Base-by-base conservation (phyloP, 2,888 invertebrate species). In the Drosophila lacicola region DNA sequence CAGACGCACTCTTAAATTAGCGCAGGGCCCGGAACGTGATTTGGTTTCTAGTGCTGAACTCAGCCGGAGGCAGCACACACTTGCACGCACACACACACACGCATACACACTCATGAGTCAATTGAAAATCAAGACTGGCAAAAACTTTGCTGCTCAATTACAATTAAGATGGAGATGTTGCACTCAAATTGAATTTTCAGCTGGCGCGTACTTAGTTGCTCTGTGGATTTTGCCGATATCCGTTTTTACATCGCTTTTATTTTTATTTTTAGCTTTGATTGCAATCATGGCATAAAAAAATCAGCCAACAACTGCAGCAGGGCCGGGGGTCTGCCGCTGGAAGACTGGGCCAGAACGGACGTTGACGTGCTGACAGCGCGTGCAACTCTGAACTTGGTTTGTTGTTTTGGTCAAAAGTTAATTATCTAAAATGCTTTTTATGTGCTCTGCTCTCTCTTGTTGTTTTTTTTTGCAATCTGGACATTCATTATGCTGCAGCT, bases 261-360 rank as follows among this genome's bases (percentile, higher is more conserved):
- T 76, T 78, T 80, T 80, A 74, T 77, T 76, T 71, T 70, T 45
- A 70, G 86, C 84, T 84, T 88, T 84, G 84, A 84, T 84, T 84
- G 88, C 87, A 88, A 89, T 89, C 90, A 78, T 86, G 81, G 81
- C 84, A 84, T 84, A 73, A 81, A 89, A 89, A 82, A 89, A 89
- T 89, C 84, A 82, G 73, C 68, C 72, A 84, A 78, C 85, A 73
- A 78, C 71, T 71, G 72, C 74, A 83, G 44, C 25, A 29, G 29
- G 2, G 29, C 29, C 8, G 17, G 17, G 17, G 17, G 17, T 17
- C 1, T 17, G 17, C 17, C 17, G 17, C 17, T 17, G 17, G 17
- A 37, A 36, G 17, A 34, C 47, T 21, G 17, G 37, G 36, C 11
- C n/a, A n/a, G n/a, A 17, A 44, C 5, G 41, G 42, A 42, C 29